Conservation (phyloP, 2,113 vertebrate genomes). For the Tichodroma muraria region DNA sequence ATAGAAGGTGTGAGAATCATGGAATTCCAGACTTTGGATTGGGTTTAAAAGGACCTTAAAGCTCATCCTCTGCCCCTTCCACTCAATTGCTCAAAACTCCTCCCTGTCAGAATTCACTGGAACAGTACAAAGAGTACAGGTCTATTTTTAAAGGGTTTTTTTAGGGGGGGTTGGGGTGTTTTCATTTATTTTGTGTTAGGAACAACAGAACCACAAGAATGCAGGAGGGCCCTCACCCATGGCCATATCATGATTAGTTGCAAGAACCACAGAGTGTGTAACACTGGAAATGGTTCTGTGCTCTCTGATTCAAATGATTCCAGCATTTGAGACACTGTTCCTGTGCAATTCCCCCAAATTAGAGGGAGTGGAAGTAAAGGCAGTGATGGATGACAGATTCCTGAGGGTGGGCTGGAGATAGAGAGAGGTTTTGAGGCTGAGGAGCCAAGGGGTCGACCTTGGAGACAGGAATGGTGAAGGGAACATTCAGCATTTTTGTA, state of each 20-base stretch:
- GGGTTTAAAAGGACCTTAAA: not conserved
- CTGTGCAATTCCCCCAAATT: not conserved
- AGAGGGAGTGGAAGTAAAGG: not conserved
- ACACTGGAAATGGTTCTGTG: not conserved
- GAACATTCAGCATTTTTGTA: not conserved
- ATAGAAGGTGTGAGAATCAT: not conserved
- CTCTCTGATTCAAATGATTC: not conserved
- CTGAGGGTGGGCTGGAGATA: not conserved
- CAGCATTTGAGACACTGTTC: not conserved
- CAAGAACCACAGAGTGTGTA: not conserved
- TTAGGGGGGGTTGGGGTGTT: not conserved
- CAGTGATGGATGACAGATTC: not conserved
- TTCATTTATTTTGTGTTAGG: not conserved
- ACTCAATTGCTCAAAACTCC: not conserved
- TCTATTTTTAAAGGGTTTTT: fast-evolving
- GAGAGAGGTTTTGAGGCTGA: not conserved
- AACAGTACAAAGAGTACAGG: not conserved
- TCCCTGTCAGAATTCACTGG: not conserved
- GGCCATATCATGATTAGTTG: fast-evolving
- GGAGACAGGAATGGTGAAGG: fast-evolving
- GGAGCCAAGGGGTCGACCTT: not conserved
- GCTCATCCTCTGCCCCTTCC: not conserved
- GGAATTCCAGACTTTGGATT: not conserved
- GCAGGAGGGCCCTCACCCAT: not conserved
- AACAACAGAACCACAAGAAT: not conserved